phyloP scores from a whole-genome alignment of 2,888 invertebrate genomes.

The Nysson spinosus region DNA sequence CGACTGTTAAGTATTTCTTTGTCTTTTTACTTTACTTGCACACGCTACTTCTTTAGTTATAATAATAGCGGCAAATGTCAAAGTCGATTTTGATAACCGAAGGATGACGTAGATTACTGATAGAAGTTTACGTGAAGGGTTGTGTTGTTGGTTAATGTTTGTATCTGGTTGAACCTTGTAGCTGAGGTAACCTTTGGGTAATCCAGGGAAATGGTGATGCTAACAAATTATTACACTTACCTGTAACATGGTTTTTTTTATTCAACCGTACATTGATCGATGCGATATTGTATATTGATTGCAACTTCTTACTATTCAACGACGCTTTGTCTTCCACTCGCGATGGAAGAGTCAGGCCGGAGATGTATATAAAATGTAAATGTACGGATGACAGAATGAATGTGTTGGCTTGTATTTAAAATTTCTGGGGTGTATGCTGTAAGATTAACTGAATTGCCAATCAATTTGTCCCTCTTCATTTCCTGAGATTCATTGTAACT shows the following conservation, averaged over 20 bases:
- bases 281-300: slow-evolving; percentile 3
- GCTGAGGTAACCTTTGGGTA: not conserved
- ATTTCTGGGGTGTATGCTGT: slow-evolving; percentile 35
- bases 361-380: slow-evolving; percentile 41
- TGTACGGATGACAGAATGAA: slow-evolving; percentile 33
- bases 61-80: too few species aligned
- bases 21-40: not conserved
- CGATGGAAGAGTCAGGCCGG: not conserved
- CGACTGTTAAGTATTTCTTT: not conserved
- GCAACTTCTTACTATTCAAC: slow-evolving; percentile 7
- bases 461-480: slow-evolving; percentile 14
- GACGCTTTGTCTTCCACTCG: not conserved
- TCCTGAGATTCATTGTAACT: slow-evolving; percentile 2
- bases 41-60: too few species aligned
- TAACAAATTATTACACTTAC: slow-evolving; percentile 1
- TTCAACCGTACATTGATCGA: slow-evolving; percentile 1
- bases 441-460: slow-evolving; percentile 6
- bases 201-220: not conserved
- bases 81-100: too few species aligned
- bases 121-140: too few species aligned
- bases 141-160: too few species aligned
- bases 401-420: slow-evolving; percentile 34
- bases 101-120: too few species aligned
- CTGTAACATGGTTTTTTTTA: slow-evolving; percentile 1
- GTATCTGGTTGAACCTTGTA: not conserved